Evolutionary conservation across 2,113 vertebrate genomes (phyloP).

Genomic region (Electrona antarctica): DNA sequence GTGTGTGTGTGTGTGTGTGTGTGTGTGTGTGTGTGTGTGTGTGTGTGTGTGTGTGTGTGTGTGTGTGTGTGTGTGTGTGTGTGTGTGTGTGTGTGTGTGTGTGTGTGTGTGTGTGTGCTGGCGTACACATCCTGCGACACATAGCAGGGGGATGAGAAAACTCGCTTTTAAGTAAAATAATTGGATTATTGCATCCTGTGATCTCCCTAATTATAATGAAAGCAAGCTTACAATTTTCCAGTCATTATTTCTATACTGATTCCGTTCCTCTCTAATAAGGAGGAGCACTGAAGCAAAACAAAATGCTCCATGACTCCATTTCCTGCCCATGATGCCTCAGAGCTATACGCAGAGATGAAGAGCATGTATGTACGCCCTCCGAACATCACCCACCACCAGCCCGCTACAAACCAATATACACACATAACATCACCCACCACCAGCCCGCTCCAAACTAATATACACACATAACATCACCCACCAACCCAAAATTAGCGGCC

Average conservation of each 20-base stretch:
- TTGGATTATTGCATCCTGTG: constrained; percentile 80
- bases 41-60: no score
- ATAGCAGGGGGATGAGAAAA: constrained; percentile 57
- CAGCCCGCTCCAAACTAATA: constrained; percentile 15
- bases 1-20: no score
- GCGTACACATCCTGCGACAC: constrained; percentile 51
- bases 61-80: no score
- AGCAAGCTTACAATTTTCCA: constrained; percentile 79
- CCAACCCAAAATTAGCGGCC: constrained; percentile 2
- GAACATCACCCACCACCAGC: constrained; percentile 56
- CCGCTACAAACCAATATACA: constrained; percentile 58
- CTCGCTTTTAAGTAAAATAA: constrained; percentile 79
- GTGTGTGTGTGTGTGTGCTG: constrained; percentile 7
- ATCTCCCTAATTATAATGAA: constrained; percentile 80
- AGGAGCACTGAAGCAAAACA: constrained; percentile 77
- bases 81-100: no score
- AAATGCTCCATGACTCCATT: constrained; percentile 77
- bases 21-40: no score
- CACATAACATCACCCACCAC: no score
- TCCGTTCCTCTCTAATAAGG: constrained; percentile 78
- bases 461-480: constrained; percentile 20
- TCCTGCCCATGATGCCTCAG: constrained; percentile 76
- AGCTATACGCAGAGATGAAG: constrained; percentile 76
- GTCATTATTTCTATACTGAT: constrained; percentile 78
- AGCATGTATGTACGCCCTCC: constrained; percentile 52